These are phyloP conservation scores for Mesodorylaimus sp. DNA, from an alignment of 2,888 invertebrate species.

Conservation along the genomic window DNA sequence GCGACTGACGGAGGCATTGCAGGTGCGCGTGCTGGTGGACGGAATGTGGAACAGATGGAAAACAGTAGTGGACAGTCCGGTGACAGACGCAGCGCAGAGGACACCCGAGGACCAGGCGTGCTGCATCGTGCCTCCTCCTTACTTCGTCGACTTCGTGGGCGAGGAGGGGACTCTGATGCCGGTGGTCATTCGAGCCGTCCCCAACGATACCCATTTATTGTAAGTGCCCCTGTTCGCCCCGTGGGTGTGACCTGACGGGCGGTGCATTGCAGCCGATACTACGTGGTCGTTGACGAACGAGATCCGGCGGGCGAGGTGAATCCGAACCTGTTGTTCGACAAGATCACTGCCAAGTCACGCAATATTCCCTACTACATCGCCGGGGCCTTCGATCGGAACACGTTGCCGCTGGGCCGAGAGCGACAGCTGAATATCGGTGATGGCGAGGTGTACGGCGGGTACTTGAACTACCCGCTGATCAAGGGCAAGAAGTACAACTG, in stretches of 20 bases:
- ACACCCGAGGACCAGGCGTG: constrained; percentile 14
- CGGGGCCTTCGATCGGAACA: constrained; percentile 26
- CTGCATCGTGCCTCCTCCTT: constrained; percentile 30
- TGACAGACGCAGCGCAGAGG: not conserved
- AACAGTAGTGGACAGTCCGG: constrained; percentile 13
- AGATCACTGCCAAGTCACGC: constrained; percentile 24
- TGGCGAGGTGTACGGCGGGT: constrained; percentile 27
- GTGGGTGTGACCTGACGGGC: too few relatives aligned
- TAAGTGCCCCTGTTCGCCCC: not conserved
- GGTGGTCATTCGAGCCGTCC: constrained; percentile 23
- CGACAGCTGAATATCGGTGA: constrained; percentile 21
- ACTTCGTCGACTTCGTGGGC: constrained; percentile 25
- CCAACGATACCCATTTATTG: constrained; percentile 18
- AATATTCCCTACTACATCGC: constrained; percentile 27
- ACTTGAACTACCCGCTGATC: constrained; percentile 27
- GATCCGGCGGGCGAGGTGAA: constrained; percentile 28
- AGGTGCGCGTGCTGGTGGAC: constrained; percentile 25
- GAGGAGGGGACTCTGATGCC: constrained; percentile 22
- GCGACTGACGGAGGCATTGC: too few relatives aligned
- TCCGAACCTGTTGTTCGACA: constrained; percentile 27
- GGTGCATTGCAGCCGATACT: constrained; percentile 22
- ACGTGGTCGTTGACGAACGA: constrained; percentile 28
- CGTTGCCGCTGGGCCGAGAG: constrained; percentile 18
- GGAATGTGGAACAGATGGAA: constrained; percentile 28
- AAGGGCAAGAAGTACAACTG: constrained; percentile 29